These are phyloP conservation scores for Myiozetetes cayanensis DNA, from an alignment of 2,113 vertebrate species.

Conservation along the genomic window DNA sequence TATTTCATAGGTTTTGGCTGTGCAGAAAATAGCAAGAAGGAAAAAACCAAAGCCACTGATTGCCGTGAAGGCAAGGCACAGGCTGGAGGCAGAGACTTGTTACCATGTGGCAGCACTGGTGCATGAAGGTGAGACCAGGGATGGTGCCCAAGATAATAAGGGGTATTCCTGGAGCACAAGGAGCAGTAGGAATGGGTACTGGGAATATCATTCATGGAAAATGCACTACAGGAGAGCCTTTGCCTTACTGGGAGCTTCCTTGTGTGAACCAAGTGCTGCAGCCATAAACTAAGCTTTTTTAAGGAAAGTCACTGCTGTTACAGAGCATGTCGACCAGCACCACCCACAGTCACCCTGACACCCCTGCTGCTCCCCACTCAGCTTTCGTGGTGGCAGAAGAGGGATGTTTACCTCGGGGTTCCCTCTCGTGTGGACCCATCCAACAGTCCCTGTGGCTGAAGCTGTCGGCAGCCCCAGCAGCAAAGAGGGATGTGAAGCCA, in stretches of 20 bases:
- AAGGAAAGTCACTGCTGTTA: background rate
- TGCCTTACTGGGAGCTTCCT: background rate
- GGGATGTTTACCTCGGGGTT: background rate
- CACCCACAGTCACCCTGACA: fast-evolving
- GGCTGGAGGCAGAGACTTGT: background rate
- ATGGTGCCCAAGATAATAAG: background rate
- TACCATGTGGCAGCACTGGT: background rate
- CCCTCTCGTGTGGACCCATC: background rate
- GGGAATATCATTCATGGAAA: background rate
- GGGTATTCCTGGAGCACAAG: background rate
- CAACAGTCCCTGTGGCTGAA: fast-evolving
- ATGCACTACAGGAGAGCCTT: background rate
- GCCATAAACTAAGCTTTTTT: background rate
- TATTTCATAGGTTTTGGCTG: background rate
- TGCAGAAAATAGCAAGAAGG: background rate
- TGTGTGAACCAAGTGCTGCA: fast-evolving
- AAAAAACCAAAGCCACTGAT: background rate
- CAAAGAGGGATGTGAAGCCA: background rate
- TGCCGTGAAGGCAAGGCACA: fast-evolving
- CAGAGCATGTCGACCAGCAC: background rate
- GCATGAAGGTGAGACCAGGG: background rate
- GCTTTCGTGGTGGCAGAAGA: background rate
- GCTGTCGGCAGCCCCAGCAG: background rate
- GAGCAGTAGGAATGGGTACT: background rate
- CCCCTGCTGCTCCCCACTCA: background rate